Evolutionary conservation across 64 coral and sea anemone species (phyloP).

Genomic region (Hydrozoanthus tunicans): DNA sequence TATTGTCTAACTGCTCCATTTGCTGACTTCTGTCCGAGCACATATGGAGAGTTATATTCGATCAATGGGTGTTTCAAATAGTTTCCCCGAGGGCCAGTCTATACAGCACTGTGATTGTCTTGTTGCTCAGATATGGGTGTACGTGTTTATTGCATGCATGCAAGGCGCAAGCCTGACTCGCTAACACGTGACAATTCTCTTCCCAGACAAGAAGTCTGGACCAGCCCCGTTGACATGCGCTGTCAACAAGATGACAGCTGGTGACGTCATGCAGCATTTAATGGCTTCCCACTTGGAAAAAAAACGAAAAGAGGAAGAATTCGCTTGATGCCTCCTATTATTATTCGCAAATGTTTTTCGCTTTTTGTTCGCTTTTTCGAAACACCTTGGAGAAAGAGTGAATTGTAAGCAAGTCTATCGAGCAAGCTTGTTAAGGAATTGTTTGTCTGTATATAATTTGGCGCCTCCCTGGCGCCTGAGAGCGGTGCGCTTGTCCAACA

Average conservation of each 20-base stretch:
- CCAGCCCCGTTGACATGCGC: conserved; percentile 56
- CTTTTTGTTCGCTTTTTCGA: background rate
- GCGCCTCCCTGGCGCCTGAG: conserved; percentile 33
- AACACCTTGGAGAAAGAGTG: conserved; percentile 21
- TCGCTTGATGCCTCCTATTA: background rate
- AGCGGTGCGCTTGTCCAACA: conserved; percentile 35
- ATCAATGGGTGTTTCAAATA: background rate
- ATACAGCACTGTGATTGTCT: background rate
- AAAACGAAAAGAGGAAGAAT: background rate
- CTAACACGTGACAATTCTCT: conserved; percentile 36
- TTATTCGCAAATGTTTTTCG: background rate
- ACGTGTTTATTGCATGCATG: background rate
- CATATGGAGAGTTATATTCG: background rate
- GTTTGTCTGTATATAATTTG: conserved; percentile 55
- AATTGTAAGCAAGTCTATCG: background rate
- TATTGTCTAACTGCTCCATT: background rate
- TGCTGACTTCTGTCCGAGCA: background rate
- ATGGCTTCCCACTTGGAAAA: conserved; percentile 30
- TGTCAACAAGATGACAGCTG: conserved; percentile 60
- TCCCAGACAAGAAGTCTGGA: conserved; percentile 55
- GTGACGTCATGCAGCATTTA: conserved; percentile 58
- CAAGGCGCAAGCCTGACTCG: background rate
- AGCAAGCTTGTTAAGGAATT: conserved; percentile 49
- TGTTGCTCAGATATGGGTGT: background rate
- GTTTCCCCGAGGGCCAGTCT: background rate